Conservation (phyloP, 2,888 invertebrate genomes). For the Aporophyla nigra region DNA sequence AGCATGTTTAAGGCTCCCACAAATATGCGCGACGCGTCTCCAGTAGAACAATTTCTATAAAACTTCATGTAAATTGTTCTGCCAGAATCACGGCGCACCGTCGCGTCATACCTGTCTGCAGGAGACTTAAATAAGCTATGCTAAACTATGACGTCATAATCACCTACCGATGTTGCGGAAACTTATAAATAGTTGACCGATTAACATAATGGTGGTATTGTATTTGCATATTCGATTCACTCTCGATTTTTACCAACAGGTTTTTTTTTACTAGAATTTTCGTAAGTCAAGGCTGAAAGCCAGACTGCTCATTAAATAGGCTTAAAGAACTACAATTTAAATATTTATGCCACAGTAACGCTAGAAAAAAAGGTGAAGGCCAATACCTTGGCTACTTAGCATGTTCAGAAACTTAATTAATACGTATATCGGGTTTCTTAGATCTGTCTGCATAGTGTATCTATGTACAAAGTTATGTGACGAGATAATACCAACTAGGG, state of each 20-base stretch:
- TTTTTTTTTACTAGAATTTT: conserved; percentile 12
- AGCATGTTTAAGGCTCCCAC: too few species aligned
- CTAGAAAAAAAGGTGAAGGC: background rate
- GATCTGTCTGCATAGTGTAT: background rate
- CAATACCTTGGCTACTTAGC: background rate
- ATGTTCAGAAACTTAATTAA: background rate
- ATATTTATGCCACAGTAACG: background rate
- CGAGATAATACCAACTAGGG: background rate
- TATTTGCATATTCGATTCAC: conserved; percentile 40
- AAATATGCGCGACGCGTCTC: too few species aligned
- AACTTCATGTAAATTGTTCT: too few species aligned
- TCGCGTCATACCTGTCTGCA: too few species aligned
- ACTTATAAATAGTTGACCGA: conserved; percentile 42
- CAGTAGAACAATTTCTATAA: too few species aligned
- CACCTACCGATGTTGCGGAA: conserved; percentile 21
- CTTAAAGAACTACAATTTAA: background rate
- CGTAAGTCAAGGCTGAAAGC: conserved; percentile 34
- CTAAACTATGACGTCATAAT: conserved; percentile 45
- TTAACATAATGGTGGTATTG: conserved; percentile 19
- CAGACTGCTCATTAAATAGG: conserved; percentile 23
- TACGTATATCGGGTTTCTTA: background rate
- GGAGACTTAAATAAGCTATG: conserved; percentile 18
- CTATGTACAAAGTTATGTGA: background rate
- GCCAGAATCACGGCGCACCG: too few species aligned
- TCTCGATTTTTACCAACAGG: conserved; percentile 30